Base-by-base conservation (phyloP, 2,797 vertebrate genomes). In the Cottoperca gobio region DNA sequence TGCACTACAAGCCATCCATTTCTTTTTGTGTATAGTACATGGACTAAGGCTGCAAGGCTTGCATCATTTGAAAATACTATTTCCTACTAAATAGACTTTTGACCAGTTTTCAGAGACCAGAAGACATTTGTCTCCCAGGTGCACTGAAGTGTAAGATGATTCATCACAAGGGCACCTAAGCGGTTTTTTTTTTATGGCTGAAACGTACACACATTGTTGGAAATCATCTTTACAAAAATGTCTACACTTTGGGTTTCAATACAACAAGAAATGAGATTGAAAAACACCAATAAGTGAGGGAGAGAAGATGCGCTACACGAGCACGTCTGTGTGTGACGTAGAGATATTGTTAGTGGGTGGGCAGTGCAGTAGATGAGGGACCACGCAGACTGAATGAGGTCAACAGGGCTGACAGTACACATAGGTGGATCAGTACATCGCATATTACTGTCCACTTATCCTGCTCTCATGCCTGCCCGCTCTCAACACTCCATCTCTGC, bases 311-410 rank as follows among this genome's bases (percentile, higher is more conserved):
- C 52, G 26, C 21, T n/a, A n/a, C 16, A 28, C 5, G n/a, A 55
- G 33, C 9, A 19, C 61, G 40, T 67, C 42, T 45, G 62, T 19
- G 59, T 70, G 59, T 23, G 39, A 68, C 24, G 48, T 16, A 8
- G 2, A 50, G 63, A 60, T 70, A 48, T 39, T 46, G 61, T 73
- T 54, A n/a, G 46, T 23, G 73, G 85, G 83, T 78, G 78, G 46
- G 66, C 55, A 65, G 63, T 53, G 54, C 73, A 72, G 79, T 42
- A 72, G 70, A 88, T 76, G 67, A 73, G 81, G 85, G 84, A 84
- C 70, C 85, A 88, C 82, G 85, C 83, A 86, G 85, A 88, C 87
- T 88, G 81, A 86, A 86, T 86, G 82, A 85, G 86, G 87, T 87
- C 84, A 87, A 86, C 26, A 81, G 75, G 80, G 63, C 73, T 69